Base-by-base conservation (phyloP, 2,888 invertebrate species). In the Drosophila setosimentum region DNA sequence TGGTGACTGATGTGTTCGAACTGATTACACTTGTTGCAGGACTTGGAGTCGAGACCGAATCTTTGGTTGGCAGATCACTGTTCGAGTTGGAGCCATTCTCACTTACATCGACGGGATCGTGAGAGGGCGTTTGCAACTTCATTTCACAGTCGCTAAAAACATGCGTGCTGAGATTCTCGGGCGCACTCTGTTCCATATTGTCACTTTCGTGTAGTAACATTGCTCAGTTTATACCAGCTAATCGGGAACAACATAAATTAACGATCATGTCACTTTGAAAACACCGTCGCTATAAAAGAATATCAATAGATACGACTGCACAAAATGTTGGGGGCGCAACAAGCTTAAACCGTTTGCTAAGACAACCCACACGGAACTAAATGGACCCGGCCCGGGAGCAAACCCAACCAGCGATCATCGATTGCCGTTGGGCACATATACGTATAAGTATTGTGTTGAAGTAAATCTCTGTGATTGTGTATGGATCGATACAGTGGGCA, bases 351-450 rank as follows among this genome's bases (percentile, higher is more conserved):
- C 91, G 87, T 78, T 90, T 82, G 76, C 81, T 68, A 82, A 91
- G 91, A 89, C 87, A 89, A 82, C 88, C 89, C 91, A 91, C 88
- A 90, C 83, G 78, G 80, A 85, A 91, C 91, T 92, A 79, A 91
- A 85, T 83, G 73, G 76, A 83, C 73, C 58, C 70, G 66, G 69
- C 54, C 75, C 67, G 74, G 65, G 79, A 78, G 76, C 68, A 68
- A 55, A 71, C 68, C 76, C 81, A 79, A 67, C 83, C 86, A 76
- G 68, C 76, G 77, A 90, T 86, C 86, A 77, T 88, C 88, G 90
- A 89, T 88, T 82, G 87, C 74, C 76, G 63, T 69, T 81, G 84
- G 67, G 79, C 79, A 61, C 82, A 81, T 68, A 81, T 21, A 27
- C 72, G 63, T 64, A 68, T 67, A 67, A 63, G 66, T 76, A 78